These are phyloP conservation scores for Phalera bucephala DNA, from an alignment of 2,888 invertebrate species.

Conservation along the genomic window DNA sequence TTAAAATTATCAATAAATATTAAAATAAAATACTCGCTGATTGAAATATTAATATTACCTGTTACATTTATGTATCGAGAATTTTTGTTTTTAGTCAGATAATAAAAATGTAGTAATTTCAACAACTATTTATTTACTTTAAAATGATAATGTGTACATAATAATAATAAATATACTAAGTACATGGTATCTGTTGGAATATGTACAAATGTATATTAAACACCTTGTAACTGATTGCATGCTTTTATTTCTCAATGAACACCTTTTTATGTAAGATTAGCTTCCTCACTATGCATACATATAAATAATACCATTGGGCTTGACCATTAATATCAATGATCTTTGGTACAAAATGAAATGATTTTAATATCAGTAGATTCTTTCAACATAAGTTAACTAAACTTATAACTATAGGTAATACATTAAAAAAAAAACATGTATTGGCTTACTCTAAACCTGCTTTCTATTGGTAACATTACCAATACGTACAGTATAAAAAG, in stretches of 20 bases:
- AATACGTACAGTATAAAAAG: no score
- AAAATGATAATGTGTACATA: constrained; percentile 69
- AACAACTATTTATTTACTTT: constrained; percentile 74
- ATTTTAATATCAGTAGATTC: neutral
- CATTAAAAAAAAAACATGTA: no score
- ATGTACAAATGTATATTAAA: constrained; percentile 80
- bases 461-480: no score
- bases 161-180: constrained; percentile 59
- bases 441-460: no score
- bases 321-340: constrained; percentile 2
- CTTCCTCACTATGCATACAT: no score
- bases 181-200: constrained; percentile 66
- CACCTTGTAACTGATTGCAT: constrained; percentile 36
- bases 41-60: constrained; percentile 38
- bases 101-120: constrained; percentile 60
- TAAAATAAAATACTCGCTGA: constrained; percentile 54
- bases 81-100: constrained; percentile 28
- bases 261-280: no score
- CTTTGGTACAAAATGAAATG: constrained; percentile 32
- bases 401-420: no score
- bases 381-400: no score
- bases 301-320: no score
- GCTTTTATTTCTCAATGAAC: constrained; percentile 66
- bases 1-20: constrained; percentile 9
- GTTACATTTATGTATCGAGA: constrained; percentile 24